Percentiles rank a stretch among this genome's conserved stretches.
phyloP scores from a whole-genome alignment of 2,113 vertebrate species.

The Hippocampus guttulatus region DNA sequence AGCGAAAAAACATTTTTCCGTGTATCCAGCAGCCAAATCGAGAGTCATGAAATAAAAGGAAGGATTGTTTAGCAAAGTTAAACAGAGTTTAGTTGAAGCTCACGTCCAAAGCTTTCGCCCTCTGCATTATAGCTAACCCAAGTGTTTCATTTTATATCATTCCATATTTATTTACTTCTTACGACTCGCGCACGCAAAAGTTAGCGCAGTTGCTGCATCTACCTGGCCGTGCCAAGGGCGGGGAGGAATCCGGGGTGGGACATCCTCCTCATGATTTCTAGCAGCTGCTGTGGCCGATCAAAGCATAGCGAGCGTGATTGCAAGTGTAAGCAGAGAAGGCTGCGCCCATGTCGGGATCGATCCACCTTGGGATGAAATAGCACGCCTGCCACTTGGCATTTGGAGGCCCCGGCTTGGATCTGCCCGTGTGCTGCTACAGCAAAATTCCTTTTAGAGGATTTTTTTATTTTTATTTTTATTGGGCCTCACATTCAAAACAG shows the following conservation, averaged over 20 bases:
- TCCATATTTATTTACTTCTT: too few species aligned
- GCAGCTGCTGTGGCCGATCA: conserved; percentile 32
- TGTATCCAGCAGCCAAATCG: neutral
- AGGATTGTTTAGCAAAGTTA: neutral
- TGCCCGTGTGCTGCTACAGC: neutral
- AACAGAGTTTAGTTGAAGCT: neutral
- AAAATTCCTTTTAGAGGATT: neutral
- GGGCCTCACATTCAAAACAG: conserved; percentile 15
- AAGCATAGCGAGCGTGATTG: conserved; percentile 52
- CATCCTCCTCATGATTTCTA: conserved; percentile 49
- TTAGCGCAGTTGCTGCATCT: conserved; percentile 14
- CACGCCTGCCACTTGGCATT: conserved; percentile 5
- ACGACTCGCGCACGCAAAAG: conserved; percentile 7
- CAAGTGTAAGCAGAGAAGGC: conserved; percentile 49
- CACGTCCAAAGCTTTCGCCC: neutral
- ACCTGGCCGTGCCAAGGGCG: conserved; percentile 35
- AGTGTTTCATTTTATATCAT: too few species aligned
- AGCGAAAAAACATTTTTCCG: neutral
- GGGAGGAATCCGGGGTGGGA: conserved; percentile 9
- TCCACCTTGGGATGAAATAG: conserved; percentile 27
- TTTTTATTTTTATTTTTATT: neutral
- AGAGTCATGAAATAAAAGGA: neutral
- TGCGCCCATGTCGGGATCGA: conserved; percentile 23
- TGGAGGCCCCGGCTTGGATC: neutral
- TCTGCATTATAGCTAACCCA: neutral